Percentiles rank a stretch among this genome's conserved stretches.
phyloP scores from a whole-genome alignment of 2,888 invertebrate species.

The Scaptomyza cyrtandrae region DNA sequence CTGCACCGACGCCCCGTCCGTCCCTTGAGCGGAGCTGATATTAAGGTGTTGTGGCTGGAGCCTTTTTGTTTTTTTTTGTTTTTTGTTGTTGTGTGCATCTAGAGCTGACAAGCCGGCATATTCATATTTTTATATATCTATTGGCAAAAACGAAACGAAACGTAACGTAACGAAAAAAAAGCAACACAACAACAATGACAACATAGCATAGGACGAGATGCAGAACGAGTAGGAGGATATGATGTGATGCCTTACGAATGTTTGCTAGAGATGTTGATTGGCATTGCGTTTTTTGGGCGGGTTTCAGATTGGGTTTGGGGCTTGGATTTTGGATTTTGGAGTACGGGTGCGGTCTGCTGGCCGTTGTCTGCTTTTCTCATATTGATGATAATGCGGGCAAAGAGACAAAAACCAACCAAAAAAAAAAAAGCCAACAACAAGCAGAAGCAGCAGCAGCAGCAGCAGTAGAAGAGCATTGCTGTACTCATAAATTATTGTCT shows the following conservation, averaged over 20 bases:
- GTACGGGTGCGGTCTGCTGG: constrained; percentile 33
- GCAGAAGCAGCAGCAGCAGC: constrained; percentile 27
- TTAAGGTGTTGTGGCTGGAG: constrained; percentile 56
- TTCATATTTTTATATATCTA: constrained; percentile 62
- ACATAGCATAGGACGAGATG: constrained; percentile 13
- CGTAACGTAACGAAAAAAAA: not conserved
- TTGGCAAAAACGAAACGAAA: constrained; percentile 43
- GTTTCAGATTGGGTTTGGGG: not conserved
- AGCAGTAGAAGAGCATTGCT: constrained; percentile 41
- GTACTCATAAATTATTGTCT: constrained; percentile 84
- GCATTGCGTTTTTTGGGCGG: constrained; percentile 51
- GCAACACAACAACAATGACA: constrained; percentile 47
- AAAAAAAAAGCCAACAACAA: constrained; percentile 22
- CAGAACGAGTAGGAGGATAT: constrained; percentile 20
- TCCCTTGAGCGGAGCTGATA: constrained; percentile 39
- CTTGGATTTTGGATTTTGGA: not conserved
- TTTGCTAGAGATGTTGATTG: constrained; percentile 78
- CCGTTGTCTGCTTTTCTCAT: constrained; percentile 45
- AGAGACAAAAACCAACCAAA: constrained; percentile 50
- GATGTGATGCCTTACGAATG: constrained; percentile 76
- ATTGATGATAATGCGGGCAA: constrained; percentile 64
- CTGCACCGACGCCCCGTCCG: constrained; percentile 12
- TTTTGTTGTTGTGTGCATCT: not conserved
- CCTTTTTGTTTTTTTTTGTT: not conserved
- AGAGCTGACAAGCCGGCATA: constrained; percentile 39